Conservation (phyloP, 2,113 vertebrate genomes). For the Catharus fuscescens region DNA sequence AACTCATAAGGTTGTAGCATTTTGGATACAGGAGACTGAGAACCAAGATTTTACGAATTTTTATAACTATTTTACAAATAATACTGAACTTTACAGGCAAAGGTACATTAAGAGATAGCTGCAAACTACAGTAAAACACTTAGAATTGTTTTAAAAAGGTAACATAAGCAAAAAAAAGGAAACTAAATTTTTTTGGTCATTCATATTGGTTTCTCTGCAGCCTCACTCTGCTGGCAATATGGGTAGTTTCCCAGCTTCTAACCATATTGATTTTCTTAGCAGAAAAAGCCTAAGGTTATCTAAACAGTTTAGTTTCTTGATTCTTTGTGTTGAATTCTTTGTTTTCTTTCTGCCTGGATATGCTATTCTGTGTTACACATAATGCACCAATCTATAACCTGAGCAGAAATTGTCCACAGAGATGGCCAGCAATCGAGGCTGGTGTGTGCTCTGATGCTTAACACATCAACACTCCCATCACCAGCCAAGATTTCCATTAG, state of each 20-base stretch:
- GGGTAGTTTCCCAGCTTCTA: constrained; percentile 23
- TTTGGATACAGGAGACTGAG: neutral
- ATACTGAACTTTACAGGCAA: neutral
- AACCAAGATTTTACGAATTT: neutral
- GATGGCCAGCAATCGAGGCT: neutral
- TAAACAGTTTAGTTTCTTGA: constrained; percentile 50
- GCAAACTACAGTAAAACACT: neutral
- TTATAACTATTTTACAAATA: neutral
- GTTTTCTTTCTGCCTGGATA: constrained; percentile 32
- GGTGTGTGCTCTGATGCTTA: neutral
- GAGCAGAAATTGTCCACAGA: neutral
- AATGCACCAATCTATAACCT: neutral
- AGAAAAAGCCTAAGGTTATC: constrained; percentile 61
- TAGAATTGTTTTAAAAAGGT: neutral
- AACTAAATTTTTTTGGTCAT: neutral
- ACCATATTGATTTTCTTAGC: constrained; percentile 48
- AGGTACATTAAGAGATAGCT: neutral
- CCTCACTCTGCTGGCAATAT: neutral
- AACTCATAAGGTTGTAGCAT: neutral
- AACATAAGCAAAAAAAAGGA: neutral
- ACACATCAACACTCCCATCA: neutral
- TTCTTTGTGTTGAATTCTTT: constrained; percentile 44
- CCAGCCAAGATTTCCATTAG: neutral
- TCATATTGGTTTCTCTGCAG: neutral
- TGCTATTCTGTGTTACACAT: neutral